Percentiles rank a stretch among this genome's conserved stretches.
phyloP scores from a whole-genome alignment of 2,113 vertebrate genomes.

The Rhegmatorhina hoffmannsi region DNA sequence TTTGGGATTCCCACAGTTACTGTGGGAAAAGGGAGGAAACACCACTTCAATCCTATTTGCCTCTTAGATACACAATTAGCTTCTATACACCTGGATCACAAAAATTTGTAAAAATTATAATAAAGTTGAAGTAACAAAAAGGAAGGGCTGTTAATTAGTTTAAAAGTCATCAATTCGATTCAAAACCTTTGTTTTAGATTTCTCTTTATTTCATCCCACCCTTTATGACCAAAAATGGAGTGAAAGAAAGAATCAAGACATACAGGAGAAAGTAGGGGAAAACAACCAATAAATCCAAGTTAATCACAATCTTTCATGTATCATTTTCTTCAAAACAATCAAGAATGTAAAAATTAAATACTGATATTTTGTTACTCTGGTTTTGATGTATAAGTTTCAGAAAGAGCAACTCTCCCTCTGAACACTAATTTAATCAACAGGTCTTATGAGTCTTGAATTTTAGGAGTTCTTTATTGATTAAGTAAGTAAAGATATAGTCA shows the following conservation, averaged over 20 bases:
- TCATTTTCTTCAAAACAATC: background rate
- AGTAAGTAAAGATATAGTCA: background rate
- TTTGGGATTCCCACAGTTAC: background rate
- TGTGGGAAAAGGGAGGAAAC: background rate
- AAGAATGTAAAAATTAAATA: background rate
- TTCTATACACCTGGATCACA: background rate
- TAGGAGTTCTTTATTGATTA: background rate
- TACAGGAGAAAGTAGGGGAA: background rate
- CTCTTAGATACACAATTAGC: background rate
- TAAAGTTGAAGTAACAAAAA: background rate
- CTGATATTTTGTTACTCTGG: background rate
- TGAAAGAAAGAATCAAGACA: background rate
- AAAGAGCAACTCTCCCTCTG: rapidly evolving
- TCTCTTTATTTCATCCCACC: background rate
- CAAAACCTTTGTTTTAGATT: background rate
- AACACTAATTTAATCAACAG: background rate
- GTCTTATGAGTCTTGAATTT: background rate
- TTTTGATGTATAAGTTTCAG: background rate
- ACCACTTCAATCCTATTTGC: background rate
- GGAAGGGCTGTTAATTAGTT: background rate
- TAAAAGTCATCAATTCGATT: background rate
- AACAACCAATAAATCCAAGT: background rate
- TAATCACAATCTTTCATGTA: background rate
- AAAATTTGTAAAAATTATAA: background rate
- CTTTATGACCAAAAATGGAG: background rate